Evolutionary conservation across 1,140 invertebrate genomes (phyloP), one percentile per base, ranked within the genome.

Genomic region (Sitobion miscanthi): DNA sequence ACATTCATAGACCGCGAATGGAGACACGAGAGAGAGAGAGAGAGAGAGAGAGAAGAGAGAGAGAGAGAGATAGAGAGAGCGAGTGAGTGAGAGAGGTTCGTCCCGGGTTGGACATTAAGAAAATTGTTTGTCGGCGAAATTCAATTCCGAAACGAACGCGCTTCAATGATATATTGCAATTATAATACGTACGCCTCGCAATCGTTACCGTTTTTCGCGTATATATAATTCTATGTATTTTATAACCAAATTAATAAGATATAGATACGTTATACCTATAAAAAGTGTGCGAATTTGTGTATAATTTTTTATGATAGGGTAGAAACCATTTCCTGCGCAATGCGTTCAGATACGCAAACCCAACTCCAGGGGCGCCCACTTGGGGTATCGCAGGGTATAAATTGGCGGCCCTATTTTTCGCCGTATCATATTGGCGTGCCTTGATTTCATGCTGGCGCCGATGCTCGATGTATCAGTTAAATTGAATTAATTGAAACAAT

Each of bases 41-140:
- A 47, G 45, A 47, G 45, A 47, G 6, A 47, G 9, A 47, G 45
- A 47, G 7, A 47, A 8, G 45, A 9, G 9, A 47, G 45, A 47
- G 45, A 8, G 45, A 47, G 45, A 47, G 45, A 9, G 45, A 47
- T 0, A 47, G 45, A 47, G 45, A 47, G 5, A 47, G 45, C 7
- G 45, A 47, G 45, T 47, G 45, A 47, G 45, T 8, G 3, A 9
- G 49, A 3, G 20, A 23, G 52, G 17, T n/a, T 49, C 14, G 17
- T 30, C 30, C 49, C n/a, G 6, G 45, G 30, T 21, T 11, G 14
- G n/a, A 52, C 14, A 52, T 88, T 88, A 47, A 14, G 86, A 25
- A 88, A 88, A 88, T 88, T 88, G n/a, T 88, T 88, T 17, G 45
- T 87, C 35, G 82, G 82, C 20, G 20, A 83, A 83, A 83, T 35